Conservation (phyloP, 1,140 invertebrate genomes). For the Orius insidiosus region DNA sequence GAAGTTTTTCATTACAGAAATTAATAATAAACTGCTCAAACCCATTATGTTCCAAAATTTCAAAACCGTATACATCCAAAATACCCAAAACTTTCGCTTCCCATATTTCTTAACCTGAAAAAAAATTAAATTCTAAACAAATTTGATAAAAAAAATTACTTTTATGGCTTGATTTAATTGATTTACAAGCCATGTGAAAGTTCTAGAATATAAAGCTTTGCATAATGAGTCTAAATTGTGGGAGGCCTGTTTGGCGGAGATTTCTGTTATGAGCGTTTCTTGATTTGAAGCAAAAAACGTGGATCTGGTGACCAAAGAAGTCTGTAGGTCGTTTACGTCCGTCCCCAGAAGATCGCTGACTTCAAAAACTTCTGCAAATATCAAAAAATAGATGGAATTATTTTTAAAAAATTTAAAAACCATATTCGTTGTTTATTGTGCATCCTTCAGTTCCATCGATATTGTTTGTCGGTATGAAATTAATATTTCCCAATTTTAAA, state of each 20-base stretch:
- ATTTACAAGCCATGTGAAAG: constrained; percentile 64
- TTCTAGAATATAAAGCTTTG: constrained; percentile 50
- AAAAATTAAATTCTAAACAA: constrained; percentile 1
- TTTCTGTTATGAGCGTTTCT: constrained; percentile 36
- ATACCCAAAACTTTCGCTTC: constrained; percentile 58
- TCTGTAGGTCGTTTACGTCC: constrained; percentile 30
- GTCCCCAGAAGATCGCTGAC: constrained; percentile 36
- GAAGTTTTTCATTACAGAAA: constrained; percentile 79
- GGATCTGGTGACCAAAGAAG: constrained; percentile 38
- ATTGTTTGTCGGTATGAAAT: constrained; percentile 66
- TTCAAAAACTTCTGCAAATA: constrained; percentile 38
- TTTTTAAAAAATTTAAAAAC: too few relatives aligned
- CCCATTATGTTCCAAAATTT: constrained; percentile 53
- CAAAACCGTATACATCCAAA: constrained; percentile 78
- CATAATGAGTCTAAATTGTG: constrained; percentile 41
- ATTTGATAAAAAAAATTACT: constrained; percentile 26
- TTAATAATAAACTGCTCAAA: constrained; percentile 77
- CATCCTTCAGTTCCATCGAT: constrained; percentile 78
- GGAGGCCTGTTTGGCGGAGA: constrained; percentile 43
- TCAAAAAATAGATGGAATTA: too few relatives aligned
- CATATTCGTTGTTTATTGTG: constrained; percentile 59
- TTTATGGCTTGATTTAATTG: constrained; percentile 54
- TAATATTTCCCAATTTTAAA: constrained; percentile 71
- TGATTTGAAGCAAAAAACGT: constrained; percentile 30
- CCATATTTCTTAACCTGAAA: constrained; percentile 29